These are phyloP conservation scores for Mionectes macconnelli DNA, from an alignment of 2,113 vertebrate species.

Conservation along the genomic window DNA sequence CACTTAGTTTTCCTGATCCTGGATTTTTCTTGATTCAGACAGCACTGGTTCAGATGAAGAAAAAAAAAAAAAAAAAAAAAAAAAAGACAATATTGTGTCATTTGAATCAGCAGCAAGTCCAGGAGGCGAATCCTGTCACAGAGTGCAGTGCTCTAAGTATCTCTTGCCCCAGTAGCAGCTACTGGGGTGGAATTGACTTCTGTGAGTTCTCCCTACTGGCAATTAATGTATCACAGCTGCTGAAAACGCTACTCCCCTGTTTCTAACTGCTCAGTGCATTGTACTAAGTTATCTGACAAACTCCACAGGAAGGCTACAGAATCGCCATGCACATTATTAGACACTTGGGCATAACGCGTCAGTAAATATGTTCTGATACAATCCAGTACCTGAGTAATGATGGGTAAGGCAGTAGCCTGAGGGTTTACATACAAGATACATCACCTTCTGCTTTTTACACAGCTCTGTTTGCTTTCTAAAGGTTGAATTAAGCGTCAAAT, in stretches of 20 bases:
- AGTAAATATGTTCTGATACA: neutral
- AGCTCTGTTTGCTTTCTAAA: neutral
- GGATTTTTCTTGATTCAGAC: neutral
- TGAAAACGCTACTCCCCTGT: neutral
- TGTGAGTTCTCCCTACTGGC: neutral
- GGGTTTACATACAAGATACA: fast-evolving
- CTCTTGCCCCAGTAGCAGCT: fast-evolving
- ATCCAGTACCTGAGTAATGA: fast-evolving
- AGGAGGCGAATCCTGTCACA: neutral
- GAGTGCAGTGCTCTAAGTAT: neutral
- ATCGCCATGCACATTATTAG: neutral
- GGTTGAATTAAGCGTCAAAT: neutral
- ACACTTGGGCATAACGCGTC: neutral
- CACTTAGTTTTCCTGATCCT: neutral
- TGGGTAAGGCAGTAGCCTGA: neutral
- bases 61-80: neutral
- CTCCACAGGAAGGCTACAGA: neutral
- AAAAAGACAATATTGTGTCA: neutral
- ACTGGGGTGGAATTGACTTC: neutral
- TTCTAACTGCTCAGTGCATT: neutral
- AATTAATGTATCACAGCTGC: neutral
- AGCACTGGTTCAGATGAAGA: neutral
- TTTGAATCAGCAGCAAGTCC: neutral
- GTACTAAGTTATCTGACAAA: neutral
- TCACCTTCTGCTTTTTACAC: neutral